Percentiles rank a stretch among this genome's conserved stretches.
phyloP scores from a whole-genome alignment of 2,113 vertebrate species.

The Rhabdomys dilectus region DNA sequence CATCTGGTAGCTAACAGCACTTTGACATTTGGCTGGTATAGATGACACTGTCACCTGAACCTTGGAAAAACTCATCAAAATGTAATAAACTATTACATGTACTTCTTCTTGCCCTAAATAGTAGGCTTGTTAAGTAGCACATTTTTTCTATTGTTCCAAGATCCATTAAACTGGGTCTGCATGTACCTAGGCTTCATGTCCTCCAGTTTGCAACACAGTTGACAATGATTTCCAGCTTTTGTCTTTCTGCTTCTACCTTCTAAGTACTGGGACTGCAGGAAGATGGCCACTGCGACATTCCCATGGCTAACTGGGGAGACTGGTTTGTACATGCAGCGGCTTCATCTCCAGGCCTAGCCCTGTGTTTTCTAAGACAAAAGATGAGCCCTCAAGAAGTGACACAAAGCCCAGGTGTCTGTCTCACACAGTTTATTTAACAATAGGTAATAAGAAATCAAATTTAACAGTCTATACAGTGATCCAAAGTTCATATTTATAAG shows the following conservation, averaged over 20 bases:
- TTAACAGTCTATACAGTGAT: constrained; percentile 95
- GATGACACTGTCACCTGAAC: not conserved
- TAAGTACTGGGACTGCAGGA: not conserved
- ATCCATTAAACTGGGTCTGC: not conserved
- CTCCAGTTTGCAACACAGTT: not conserved
- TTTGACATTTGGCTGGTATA: not conserved
- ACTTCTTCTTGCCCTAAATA: not conserved
- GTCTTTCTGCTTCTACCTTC: not conserved
- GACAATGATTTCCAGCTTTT: not conserved
- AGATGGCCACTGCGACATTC: no score
- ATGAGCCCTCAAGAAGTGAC: constrained; percentile 78
- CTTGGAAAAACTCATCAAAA: not conserved
- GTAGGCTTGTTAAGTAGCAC: not conserved
- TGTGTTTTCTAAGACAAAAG: not conserved
- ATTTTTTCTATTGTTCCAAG: not conserved
- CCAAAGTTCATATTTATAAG: constrained; percentile 93
- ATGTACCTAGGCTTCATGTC: not conserved
- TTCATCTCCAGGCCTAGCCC: not conserved
- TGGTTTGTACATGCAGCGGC: not conserved
- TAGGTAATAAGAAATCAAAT: constrained; percentile 94
- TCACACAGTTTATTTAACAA: constrained; percentile 94
- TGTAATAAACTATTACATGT: not conserved
- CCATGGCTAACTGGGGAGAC: not conserved
- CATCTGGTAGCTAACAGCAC: not conserved
- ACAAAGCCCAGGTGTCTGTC: constrained; percentile 87